Base-by-base conservation (phyloP, 2,797 vertebrate species). In the Poecilia gillii region DNA sequence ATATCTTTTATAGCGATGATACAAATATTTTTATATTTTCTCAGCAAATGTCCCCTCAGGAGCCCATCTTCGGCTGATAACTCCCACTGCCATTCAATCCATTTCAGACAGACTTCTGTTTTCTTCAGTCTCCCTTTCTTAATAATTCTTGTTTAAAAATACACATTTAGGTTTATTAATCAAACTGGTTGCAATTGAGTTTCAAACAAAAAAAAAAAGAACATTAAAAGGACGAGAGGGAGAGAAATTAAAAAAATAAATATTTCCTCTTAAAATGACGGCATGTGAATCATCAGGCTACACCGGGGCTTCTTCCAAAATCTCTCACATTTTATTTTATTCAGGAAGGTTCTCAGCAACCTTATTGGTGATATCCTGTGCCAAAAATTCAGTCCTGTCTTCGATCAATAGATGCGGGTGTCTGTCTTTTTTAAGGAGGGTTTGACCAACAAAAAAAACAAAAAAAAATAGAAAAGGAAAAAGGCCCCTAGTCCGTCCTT, bases 241-340 rank as follows among this genome's bases (percentile, higher is more conserved):
- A 18, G 68, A 41, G 83, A 84, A 83, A 84, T 47, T 77, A 1
- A 12, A 74, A 89, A 87, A 90, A 91, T 90, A 93, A 91, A 94
- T 90, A 94, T 94, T 91, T 89, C 85, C 91, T 93, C 90, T 92
- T 89, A 92, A 94, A 95, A 94, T 89, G 92, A 95, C 94, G 93
- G 93, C 93, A 91, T 93, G 94, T 93, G 90, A 92, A 92, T 95
- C 93, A 95, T 89, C 92, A 79, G 87, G 87, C 90, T 88, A 76
- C 90, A 91, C 90, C 80, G 82, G 85, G 88, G 84, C 87, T 92
- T 90, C 80, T 88, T 81, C 86, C 82, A 45, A 33, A 43, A 90
- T 82, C 89, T 85, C 84, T 89, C 90, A 93, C 90, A 93, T 92
- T 82, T 90, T 80, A 84, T 77, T 85, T 84, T 80, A 81, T 80